Evolutionary conservation across 2,797 vertebrate species (phyloP).

Genomic region (Esox masquinongy): DNA sequence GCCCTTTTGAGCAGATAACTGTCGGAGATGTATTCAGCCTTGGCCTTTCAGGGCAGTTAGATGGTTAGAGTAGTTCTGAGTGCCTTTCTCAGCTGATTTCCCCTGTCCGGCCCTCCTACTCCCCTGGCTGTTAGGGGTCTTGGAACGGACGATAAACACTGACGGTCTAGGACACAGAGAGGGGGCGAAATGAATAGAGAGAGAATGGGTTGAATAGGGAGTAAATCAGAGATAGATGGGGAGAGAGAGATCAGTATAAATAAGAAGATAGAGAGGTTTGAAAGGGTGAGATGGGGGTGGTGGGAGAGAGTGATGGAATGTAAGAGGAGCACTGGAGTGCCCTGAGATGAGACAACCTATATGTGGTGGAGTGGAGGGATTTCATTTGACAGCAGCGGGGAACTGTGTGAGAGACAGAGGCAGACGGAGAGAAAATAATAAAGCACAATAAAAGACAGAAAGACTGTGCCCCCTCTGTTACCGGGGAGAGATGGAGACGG

Average conservation of each 20-base stretch:
- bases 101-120: not conserved
- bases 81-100: conserved; percentile 7
- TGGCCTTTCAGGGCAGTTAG: not conserved
- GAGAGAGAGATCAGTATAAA: no score
- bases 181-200: not conserved
- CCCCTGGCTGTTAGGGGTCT: not conserved
- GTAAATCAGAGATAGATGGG: not conserved
- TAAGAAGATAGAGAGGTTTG: not conserved
- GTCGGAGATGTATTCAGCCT: not conserved
- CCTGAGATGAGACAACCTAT: not conserved
- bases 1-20: not conserved
- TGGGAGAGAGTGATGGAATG: not conserved
- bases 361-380: not conserved
- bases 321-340: not conserved
- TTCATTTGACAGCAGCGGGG: not conserved
- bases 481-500: not conserved
- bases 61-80: not conserved
- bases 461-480: no score
- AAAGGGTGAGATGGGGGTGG: not conserved
- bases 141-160: not conserved
- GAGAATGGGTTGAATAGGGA: not conserved
- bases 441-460: no score
- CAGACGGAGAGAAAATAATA: not conserved
- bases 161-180: not conserved
- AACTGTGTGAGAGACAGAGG: not conserved